phyloP scores from a whole-genome alignment of 2,797 vertebrate species.

The Syndactyla subalaris region DNA sequence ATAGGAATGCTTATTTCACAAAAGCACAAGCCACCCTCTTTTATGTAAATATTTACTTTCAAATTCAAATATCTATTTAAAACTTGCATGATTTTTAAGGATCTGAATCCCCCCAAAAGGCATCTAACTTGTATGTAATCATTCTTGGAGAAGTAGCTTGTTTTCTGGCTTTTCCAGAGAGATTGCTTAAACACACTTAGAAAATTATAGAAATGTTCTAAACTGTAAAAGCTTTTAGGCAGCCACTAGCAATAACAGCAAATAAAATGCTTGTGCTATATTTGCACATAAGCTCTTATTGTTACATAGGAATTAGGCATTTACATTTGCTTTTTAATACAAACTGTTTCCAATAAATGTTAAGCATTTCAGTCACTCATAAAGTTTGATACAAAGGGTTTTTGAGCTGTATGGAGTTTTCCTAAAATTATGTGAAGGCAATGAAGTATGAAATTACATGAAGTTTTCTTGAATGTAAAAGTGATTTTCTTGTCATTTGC shows the following conservation, averaged over 20 bases:
- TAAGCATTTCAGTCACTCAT: background rate
- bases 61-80: background rate
- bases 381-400: background rate
- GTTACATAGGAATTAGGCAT: background rate
- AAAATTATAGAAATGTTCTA: background rate
- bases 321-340: background rate
- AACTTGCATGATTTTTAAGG: background rate
- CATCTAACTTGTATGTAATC: background rate
- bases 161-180: background rate
- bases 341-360: background rate
- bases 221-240: background rate
- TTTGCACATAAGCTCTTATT: background rate
- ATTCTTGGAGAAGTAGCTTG: background rate
- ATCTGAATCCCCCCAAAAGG: background rate
- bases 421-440: background rate
- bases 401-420: background rate
- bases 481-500: background rate
- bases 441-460: background rate
- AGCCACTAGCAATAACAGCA: background rate
- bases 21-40: background rate
- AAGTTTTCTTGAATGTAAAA: background rate
- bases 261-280: background rate
- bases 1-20: background rate
- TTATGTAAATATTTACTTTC: constrained; percentile 8
- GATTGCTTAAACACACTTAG: background rate